phyloP scores from a whole-genome alignment of 1,140 invertebrate species.

The Meteorus sp. region DNA sequence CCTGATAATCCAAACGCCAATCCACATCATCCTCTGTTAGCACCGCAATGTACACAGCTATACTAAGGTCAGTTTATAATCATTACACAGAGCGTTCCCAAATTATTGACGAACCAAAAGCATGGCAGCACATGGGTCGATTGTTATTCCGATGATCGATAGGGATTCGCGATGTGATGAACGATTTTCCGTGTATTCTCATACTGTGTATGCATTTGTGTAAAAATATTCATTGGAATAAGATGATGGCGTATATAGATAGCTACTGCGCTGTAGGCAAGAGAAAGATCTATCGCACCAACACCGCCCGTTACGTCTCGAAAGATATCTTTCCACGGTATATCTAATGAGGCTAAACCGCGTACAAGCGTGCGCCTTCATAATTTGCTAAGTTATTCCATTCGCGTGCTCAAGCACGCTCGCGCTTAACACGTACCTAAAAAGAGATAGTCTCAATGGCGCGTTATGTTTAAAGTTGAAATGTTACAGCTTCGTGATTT shows the following conservation, averaged over 20 bases:
- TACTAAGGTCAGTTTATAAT: slow-evolving; percentile 60
- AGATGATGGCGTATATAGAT: too few relatives aligned
- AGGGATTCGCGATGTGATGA: too few relatives aligned
- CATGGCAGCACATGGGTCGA: neutral
- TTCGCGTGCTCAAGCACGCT: slow-evolving; percentile 48
- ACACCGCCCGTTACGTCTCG: slow-evolving; percentile 19
- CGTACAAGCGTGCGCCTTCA: slow-evolving; percentile 53
- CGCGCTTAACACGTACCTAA: slow-evolving; percentile 35
- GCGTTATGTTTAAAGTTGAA: slow-evolving; percentile 37
- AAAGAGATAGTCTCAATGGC: slow-evolving; percentile 29
- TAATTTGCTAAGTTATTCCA: slow-evolving; percentile 59
- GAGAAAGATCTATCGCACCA: slow-evolving; percentile 20
- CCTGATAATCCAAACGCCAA: slow-evolving; percentile 56
- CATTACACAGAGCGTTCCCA: too few relatives aligned
- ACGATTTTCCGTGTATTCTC: too few relatives aligned
- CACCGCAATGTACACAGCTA: slow-evolving; percentile 59
- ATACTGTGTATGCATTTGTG: too few relatives aligned
- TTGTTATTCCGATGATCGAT: too few relatives aligned
- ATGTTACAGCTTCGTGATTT: slow-evolving; percentile 37
- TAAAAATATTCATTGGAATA: slow-evolving; percentile 3
- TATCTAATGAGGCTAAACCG: slow-evolving; percentile 58
- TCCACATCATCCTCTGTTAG: slow-evolving; percentile 59
- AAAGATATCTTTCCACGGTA: slow-evolving; percentile 52
- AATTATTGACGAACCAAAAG: neutral
- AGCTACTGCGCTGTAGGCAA: slow-evolving; percentile 2